Percentiles rank a stretch among this genome's conserved stretches.
These are phyloP conservation scores for Tetrapedia diversipes DNA, from an alignment of 2,888 invertebrate genomes.

Conservation along the genomic window DNA sequence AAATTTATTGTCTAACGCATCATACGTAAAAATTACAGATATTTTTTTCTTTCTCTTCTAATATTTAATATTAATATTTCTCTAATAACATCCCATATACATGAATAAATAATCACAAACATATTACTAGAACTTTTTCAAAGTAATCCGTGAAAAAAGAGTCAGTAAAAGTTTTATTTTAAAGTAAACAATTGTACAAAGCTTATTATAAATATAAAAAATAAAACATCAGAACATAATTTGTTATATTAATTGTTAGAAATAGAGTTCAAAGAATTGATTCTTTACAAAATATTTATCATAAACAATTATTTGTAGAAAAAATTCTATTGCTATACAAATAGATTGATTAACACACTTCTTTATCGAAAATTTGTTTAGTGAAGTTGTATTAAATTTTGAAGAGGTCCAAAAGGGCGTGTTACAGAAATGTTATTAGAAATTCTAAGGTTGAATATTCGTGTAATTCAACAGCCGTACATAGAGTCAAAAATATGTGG, in stretches of 20 bases:
- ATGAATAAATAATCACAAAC: not conserved
- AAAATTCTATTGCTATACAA: conserved; percentile 15
- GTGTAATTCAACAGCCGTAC: conserved; percentile 55
- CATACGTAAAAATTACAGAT: not conserved
- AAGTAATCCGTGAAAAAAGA: not conserved
- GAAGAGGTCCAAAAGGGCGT: not conserved
- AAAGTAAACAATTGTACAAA: not conserved
- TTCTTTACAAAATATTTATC: not conserved
- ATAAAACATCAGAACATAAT: no score
- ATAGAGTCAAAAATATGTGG: conserved; percentile 47
- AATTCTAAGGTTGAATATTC: conserved; percentile 61
- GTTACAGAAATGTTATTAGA: conserved; percentile 59
- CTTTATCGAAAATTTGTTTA: not conserved
- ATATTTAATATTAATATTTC: not conserved
- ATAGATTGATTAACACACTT: not conserved
- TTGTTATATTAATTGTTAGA: no score
- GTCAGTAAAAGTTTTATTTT: not conserved
- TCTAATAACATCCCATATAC: not conserved
- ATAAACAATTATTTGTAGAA: not conserved
- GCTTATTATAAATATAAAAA: not conserved
- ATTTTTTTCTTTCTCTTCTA: not conserved
- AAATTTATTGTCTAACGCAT: not conserved
- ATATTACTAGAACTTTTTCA: no score
- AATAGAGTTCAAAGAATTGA: not conserved
- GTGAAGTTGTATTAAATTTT: conserved; percentile 1